Percentiles rank a stretch among this genome's conserved stretches.
Conservation (phyloP, 2,113 vertebrate species). For the Limnothrissa miodon region DNA sequence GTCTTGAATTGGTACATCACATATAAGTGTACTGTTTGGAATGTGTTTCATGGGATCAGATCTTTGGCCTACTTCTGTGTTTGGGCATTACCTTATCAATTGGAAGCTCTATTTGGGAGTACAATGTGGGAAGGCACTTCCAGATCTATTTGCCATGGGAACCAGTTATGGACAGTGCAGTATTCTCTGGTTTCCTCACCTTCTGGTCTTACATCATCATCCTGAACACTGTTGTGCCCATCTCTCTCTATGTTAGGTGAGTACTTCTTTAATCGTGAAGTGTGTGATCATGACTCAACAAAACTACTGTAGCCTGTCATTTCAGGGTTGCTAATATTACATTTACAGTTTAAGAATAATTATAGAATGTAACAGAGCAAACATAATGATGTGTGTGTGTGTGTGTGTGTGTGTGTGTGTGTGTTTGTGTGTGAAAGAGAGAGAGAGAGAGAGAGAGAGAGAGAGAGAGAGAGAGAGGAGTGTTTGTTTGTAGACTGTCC, state of each 20-base stretch:
- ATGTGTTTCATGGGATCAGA: constrained; percentile 57
- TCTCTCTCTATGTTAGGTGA: constrained; percentile 80
- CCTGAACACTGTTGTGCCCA: constrained; percentile 78
- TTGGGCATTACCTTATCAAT: constrained; percentile 73
- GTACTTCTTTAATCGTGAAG: constrained; percentile 20
- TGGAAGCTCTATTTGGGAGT: constrained; percentile 77
- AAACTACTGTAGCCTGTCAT: too few relatives aligned
- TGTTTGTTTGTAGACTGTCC: not conserved
- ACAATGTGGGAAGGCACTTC: constrained; percentile 63
- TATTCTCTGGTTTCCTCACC: constrained; percentile 77
- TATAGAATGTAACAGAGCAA: not conserved
- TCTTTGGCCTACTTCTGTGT: constrained; percentile 76
- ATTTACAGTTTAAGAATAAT: not conserved
- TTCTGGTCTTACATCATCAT: constrained; percentile 82
- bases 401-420: too few relatives aligned
- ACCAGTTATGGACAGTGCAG: constrained; percentile 51
- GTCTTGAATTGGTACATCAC: not conserved
- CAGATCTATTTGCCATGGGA: constrained; percentile 65
- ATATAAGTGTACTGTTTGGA: not conserved
- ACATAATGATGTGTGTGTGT: too few relatives aligned
- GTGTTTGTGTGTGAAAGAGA: too few relatives aligned
- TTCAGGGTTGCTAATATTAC: too few relatives aligned
- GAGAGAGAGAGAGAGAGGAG: too few relatives aligned
- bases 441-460: too few relatives aligned
- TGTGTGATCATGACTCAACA: too few relatives aligned